Evolutionary conservation across 2,113 vertebrate species (phyloP).

Genomic region (Anoplopoma fimbria): DNA sequence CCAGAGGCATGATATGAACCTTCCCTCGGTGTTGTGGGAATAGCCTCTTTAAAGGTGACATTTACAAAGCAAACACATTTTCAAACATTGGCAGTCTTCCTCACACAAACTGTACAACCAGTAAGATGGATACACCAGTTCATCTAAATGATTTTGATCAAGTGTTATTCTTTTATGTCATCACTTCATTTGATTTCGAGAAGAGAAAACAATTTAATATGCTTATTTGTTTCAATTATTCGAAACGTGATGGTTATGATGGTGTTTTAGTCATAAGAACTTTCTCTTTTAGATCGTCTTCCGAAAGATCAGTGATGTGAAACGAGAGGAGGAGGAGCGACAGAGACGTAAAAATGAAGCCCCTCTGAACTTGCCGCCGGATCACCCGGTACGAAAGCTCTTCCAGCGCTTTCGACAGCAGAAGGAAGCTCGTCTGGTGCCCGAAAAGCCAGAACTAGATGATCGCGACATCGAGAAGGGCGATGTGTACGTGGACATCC

Average conservation of each 20-base stretch:
- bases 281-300: constrained; percentile 91
- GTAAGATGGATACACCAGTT: neutral
- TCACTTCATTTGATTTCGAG: neutral
- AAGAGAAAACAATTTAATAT: neutral
- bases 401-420: constrained; percentile 98
- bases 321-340: constrained; percentile 96
- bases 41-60: constrained; percentile 59
- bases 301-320: constrained; percentile 98
- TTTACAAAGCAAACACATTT: constrained; percentile 58
- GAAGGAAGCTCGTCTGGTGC: constrained; percentile 91
- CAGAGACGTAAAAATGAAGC: constrained; percentile 97
- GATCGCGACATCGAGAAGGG: constrained; percentile 93
- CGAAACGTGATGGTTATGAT: neutral
- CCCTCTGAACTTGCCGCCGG: constrained; percentile 93
- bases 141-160: neutral
- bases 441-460: constrained; percentile 79
- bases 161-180: neutral
- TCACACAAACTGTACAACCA: constrained; percentile 12
- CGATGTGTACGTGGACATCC: constrained; percentile 78
- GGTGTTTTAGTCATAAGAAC: neutral
- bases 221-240: neutral
- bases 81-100: constrained; percentile 28
- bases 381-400: constrained; percentile 94
- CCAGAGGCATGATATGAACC: constrained; percentile 68
- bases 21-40: constrained; percentile 54